Base-by-base conservation (phyloP, 2,797 vertebrate species). In the Sandelia bainsii region DNA sequence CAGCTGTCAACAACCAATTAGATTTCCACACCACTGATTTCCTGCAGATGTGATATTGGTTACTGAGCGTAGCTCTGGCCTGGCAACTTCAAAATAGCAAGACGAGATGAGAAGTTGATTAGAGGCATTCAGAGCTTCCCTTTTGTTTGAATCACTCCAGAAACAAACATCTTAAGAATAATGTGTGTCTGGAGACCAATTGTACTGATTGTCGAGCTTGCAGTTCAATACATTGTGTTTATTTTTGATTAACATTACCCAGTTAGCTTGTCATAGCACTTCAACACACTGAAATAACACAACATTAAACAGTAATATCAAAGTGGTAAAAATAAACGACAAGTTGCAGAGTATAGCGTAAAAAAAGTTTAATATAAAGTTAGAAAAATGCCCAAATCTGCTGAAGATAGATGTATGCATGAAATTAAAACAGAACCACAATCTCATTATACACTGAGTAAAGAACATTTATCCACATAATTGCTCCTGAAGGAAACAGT, bases 41-140 rank as follows among this genome's bases (percentile, higher is more conserved):
- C 61, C 76, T 54, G 11, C 87, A 87, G 85, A 85, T 87, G 88
- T 59, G 76, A 73, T 53, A 44, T 53, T 79, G 84, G 83, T 89
- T 85, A 87, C 62, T 48, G 77, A 77, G 78, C 27, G 45, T 66
- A 63, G 45, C 62, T 75, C 22, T 0, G 7, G 72, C 64, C 48
- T 52, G 46, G 65, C 46, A 72, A 39, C 62, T 68, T 75, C 56
- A 62, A 76, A 82, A 77, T 4, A 37, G 14, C 1, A 17, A 68
- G 44, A 80, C 20, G 11, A 78, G 74, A 89, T 80, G 82, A 80
- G 73, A 81, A 68, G 64, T 80, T 86, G 76, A 88, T 86, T 83
- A 39, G 45, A 64, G 45, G 9, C 29, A 23, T 66, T 76, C 67
- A 72, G 56, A 77, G 50, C 34, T 20, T 54, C 17, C 29, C 72